phyloP scores from a whole-genome alignment of 2,888 invertebrate species.

The Aporophyla lueneburgensis region DNA sequence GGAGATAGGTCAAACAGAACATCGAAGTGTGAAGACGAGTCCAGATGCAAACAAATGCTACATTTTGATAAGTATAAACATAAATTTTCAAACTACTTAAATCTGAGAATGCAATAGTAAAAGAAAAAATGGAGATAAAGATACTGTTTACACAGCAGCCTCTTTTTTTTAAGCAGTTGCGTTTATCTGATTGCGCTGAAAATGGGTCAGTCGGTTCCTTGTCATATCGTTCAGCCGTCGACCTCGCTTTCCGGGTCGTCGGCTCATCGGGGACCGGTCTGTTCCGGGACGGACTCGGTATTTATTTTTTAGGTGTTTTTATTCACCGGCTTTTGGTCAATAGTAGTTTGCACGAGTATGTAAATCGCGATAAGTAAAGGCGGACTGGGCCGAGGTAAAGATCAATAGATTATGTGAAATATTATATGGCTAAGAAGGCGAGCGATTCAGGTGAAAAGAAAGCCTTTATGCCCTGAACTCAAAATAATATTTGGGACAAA shows the following conservation, averaged over 20 bases:
- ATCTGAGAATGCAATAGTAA: background rate
- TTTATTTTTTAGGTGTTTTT: conserved; percentile 4
- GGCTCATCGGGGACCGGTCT: conserved; percentile 11
- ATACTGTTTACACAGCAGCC: background rate
- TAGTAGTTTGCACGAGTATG: background rate
- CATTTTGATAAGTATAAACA: background rate
- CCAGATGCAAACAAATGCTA: conserved; percentile 5
- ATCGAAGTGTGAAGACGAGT: background rate
- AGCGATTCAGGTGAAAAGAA: background rate
- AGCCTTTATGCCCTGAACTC: background rate
- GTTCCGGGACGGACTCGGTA: background rate
- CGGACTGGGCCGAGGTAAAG: background rate
- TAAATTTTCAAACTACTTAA: background rate
- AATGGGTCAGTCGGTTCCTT: conserved; percentile 40
- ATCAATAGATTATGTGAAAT: background rate
- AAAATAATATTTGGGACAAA: background rate
- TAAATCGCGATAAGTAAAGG: background rate
- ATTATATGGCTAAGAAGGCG: no score
- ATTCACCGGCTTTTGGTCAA: background rate
- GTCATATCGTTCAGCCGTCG: background rate
- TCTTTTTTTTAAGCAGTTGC: conserved; percentile 3
- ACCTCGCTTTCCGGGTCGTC: conserved; percentile 13
- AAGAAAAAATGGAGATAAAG: background rate
- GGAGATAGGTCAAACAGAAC: background rate
- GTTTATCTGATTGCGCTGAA: conserved; percentile 19